Evolutionary conservation across 2,797 vertebrate species (phyloP).

Genomic region (Danio kyathit): DNA sequence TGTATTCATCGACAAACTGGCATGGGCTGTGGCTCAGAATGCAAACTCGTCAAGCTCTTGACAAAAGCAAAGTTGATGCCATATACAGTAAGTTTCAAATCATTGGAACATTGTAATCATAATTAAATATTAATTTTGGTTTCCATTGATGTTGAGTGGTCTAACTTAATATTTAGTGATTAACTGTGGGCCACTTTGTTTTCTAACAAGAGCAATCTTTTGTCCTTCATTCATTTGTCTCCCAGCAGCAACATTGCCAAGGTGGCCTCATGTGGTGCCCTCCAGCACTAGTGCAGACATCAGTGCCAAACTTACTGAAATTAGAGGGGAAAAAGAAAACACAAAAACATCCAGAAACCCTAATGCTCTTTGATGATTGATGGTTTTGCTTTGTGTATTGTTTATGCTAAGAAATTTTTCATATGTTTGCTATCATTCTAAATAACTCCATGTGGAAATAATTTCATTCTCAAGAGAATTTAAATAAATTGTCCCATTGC

Average conservation of each 20-base stretch:
- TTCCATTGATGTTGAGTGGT: background rate
- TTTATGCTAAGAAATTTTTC: background rate
- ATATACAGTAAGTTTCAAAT: too few relatives aligned
- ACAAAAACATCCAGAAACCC: background rate
- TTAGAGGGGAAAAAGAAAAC: conserved; percentile 4
- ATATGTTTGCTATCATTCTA: background rate
- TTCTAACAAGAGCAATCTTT: background rate
- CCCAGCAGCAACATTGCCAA: background rate
- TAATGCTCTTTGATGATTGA: conserved; percentile 1
- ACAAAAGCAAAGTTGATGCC: too few relatives aligned
- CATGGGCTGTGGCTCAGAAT: too few relatives aligned
- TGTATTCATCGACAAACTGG: too few relatives aligned
- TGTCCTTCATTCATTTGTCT: background rate
- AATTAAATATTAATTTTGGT: too few relatives aligned
- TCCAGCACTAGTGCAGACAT: conserved; percentile 8
- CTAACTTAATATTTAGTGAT: background rate
- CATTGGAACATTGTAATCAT: too few relatives aligned
- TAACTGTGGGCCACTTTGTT: background rate
- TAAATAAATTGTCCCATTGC: background rate
- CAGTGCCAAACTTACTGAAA: conserved; percentile 14
- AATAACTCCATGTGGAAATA: background rate
- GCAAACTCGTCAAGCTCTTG: background rate
- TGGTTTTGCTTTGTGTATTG: background rate
- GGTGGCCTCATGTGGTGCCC: conserved; percentile 12
- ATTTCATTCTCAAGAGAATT: conserved; percentile 10